These are phyloP conservation scores for Apteryx owenii DNA, from an alignment of 2,113 vertebrate species.

Conservation along the genomic window DNA sequence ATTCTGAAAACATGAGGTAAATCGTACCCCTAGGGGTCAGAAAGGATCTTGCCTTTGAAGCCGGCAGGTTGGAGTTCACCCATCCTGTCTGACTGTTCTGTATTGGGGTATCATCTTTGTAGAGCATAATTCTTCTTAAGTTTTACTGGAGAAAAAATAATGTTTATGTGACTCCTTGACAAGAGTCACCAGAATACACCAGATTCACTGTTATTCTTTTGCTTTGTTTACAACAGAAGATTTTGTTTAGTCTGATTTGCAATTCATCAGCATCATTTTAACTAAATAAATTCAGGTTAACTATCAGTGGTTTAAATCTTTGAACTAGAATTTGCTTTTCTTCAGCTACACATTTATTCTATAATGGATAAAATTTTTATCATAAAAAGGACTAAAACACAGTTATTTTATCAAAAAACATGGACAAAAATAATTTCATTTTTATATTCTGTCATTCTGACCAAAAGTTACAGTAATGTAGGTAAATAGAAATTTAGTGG, in stretches of 20 bases:
- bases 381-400: neutral
- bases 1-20: neutral
- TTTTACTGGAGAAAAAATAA: neutral
- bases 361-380: neutral
- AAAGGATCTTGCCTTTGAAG: neutral
- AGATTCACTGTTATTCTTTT: neutral
- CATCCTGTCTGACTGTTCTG: neutral
- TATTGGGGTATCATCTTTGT: neutral
- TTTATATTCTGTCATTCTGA: neutral
- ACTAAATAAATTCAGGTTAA: neutral
- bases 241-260: neutral
- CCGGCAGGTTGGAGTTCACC: neutral
- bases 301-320: neutral
- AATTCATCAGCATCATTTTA: neutral
- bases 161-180: neutral
- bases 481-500: neutral
- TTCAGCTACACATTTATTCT: neutral
- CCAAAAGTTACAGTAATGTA: neutral
- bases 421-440: neutral
- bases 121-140: neutral
- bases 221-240: neutral
- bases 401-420: neutral
- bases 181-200: neutral
- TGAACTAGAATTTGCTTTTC: neutral
- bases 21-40: neutral